Percentiles rank a stretch among this genome's conserved stretches.
Conservation (phyloP, 2,888 invertebrate genomes). For the Candidula unifasciata region DNA sequence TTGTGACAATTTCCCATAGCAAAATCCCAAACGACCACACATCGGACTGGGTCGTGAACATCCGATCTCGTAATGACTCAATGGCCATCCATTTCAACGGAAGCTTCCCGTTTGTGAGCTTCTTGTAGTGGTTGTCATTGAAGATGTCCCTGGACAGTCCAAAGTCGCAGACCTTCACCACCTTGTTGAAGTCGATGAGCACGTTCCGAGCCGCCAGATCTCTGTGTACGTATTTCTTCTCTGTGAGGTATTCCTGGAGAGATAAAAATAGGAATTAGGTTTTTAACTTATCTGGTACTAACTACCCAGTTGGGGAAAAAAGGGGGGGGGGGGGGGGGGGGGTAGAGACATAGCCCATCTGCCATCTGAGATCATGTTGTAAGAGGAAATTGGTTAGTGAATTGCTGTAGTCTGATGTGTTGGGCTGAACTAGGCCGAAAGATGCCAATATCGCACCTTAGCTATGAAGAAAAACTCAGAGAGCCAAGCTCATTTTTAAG, state of each 20-base stretch:
- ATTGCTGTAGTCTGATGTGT: too few relatives aligned
- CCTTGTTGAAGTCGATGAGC: constrained; percentile 79
- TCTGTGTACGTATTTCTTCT: constrained; percentile 90
- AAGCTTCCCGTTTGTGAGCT: constrained; percentile 79
- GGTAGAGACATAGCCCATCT: too few relatives aligned
- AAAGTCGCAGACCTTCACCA: constrained; percentile 91
- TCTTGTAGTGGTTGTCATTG: constrained; percentile 89
- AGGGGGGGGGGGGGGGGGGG: too few relatives aligned
- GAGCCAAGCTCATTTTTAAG: too few relatives aligned
- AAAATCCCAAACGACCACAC: constrained; percentile 93
- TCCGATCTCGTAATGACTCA: constrained; percentile 81
- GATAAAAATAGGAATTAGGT: too few relatives aligned
- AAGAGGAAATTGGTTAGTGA: too few relatives aligned
- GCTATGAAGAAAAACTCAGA: too few relatives aligned
- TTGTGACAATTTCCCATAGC: constrained; percentile 91
- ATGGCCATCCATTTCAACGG: constrained; percentile 77
- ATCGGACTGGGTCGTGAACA: constrained; percentile 89
- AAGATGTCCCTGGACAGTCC: constrained; percentile 91
- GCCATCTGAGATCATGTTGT: too few relatives aligned
- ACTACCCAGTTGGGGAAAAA: too few relatives aligned
- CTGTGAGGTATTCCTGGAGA: constrained; percentile 86
- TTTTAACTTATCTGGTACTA: too few relatives aligned
- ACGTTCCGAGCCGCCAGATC: constrained; percentile 93
- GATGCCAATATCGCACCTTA: too few relatives aligned
- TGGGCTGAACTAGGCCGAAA: too few relatives aligned